Conservation (phyloP, 2,113 vertebrate species). For the Oceanodroma tethys region DNA sequence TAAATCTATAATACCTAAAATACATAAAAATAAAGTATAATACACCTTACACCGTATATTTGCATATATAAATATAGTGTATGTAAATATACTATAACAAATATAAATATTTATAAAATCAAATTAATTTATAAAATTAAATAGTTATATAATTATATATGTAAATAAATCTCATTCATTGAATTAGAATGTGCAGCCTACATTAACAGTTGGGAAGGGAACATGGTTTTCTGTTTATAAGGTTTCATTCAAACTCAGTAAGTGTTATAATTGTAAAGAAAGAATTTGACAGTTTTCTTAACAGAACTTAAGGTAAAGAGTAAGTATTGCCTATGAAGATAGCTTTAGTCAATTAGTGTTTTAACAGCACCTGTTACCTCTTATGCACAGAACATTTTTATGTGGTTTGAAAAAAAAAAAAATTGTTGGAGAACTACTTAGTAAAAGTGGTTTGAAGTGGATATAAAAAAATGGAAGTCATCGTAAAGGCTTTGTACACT, state of each 20-base stretch:
- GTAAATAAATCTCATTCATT: conserved; percentile 35
- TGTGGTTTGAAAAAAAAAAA: background rate
- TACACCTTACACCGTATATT: background rate
- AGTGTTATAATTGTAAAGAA: background rate
- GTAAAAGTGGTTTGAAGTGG: background rate
- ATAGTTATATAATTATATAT: conserved; percentile 41
- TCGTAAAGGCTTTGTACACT: background rate
- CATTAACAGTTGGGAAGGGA: background rate
- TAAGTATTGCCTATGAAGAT: background rate
- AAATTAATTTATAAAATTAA: conserved; percentile 18
- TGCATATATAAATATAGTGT: background rate
- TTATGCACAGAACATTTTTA: background rate
- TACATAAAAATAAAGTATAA: background rate
- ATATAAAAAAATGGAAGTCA: background rate
- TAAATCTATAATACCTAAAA: background rate
- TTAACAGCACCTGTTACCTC: background rate
- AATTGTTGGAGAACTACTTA: background rate
- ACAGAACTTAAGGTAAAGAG: background rate
- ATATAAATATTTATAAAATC: conserved; percentile 49
- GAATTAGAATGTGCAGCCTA: conserved; percentile 12
- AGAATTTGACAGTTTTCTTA: background rate
- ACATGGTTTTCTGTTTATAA: background rate
- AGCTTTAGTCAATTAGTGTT: background rate
- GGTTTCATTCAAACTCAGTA: background rate
- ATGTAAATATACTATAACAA: background rate